Percentiles rank a stretch among this genome's conserved stretches.
These are phyloP conservation scores for Heliconius cydno DNA, from an alignment of 2,888 invertebrate species.

Conservation along the genomic window DNA sequence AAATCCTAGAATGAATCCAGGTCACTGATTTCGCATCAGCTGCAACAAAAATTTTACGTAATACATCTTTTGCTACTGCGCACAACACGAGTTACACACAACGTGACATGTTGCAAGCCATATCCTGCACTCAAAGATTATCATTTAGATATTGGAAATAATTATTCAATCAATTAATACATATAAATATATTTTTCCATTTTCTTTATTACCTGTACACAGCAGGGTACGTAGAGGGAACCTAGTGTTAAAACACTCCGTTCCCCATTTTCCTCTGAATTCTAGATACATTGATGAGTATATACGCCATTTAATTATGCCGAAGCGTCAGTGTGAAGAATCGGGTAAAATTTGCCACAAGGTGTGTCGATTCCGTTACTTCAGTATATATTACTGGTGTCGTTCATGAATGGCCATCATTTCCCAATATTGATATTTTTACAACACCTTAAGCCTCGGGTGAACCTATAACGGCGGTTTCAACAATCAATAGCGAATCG, in stretches of 20 bases:
- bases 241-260: too few species aligned
- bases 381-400: slow-evolving; percentile 42
- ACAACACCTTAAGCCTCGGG: slow-evolving; percentile 44
- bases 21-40: slow-evolving; percentile 45
- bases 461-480: slow-evolving; percentile 46
- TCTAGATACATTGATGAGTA: background rate
- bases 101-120: slow-evolving; percentile 33
- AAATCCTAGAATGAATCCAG: slow-evolving; percentile 41
- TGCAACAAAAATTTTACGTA: slow-evolving; percentile 44
- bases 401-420: slow-evolving; percentile 55
- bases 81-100: slow-evolving; percentile 31
- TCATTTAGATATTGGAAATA: slow-evolving; percentile 31
- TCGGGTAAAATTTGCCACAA: slow-evolving; percentile 51
- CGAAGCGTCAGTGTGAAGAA: slow-evolving; percentile 46
- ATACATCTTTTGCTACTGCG: slow-evolving; percentile 38
- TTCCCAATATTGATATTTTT: slow-evolving; percentile 50
- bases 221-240: too few species aligned
- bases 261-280: too few species aligned
- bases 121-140: slow-evolving; percentile 25
- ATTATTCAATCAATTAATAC: slow-evolving; percentile 19
- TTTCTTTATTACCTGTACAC: background rate
- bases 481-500: slow-evolving; percentile 23
- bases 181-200: slow-evolving; percentile 23
- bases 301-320: slow-evolving; percentile 51
- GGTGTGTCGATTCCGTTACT: slow-evolving; percentile 53